Evolutionary conservation across 2,797 vertebrate species (phyloP).

Genomic region (Philypnodon macrostomus): DNA sequence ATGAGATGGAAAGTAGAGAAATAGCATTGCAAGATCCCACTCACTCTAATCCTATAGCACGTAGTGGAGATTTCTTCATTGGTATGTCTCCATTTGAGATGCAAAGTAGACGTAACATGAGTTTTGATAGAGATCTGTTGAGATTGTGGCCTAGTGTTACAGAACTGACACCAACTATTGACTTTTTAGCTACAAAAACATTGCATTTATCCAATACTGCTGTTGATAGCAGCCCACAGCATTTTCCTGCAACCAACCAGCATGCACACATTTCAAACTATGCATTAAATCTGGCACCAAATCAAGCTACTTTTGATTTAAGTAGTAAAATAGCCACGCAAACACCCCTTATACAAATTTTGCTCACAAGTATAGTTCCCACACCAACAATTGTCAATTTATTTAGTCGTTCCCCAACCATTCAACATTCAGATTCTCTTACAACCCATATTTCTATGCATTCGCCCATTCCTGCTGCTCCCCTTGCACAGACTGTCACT

Average conservation of each 20-base stretch:
- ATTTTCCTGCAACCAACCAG: background rate
- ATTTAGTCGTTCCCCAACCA: conserved; percentile 1
- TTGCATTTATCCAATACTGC: background rate
- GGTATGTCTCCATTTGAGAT: too few relatives aligned
- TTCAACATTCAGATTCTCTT: background rate
- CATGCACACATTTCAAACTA: background rate
- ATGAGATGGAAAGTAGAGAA: background rate
- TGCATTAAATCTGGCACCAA: conserved; percentile 2
- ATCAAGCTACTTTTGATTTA: background rate
- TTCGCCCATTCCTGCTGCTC: background rate
- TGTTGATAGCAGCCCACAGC: conserved; percentile 1
- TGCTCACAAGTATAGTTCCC: background rate
- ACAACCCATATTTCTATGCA: background rate
- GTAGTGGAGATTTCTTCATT: conserved; percentile 1
- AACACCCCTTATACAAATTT: background rate
- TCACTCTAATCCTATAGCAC: background rate
- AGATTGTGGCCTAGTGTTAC: background rate
- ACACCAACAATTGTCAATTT: background rate
- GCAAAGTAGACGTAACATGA: background rate
- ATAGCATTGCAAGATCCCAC: background rate
- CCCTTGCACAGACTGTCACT: background rate
- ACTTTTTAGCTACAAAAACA: background rate
- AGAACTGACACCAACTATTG: background rate
- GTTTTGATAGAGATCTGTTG: conserved; percentile 11
- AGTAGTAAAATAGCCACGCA: background rate